Evolutionary conservation across 2,113 vertebrate genomes (phyloP).

Genomic region (Ophiodon elongatus): DNA sequence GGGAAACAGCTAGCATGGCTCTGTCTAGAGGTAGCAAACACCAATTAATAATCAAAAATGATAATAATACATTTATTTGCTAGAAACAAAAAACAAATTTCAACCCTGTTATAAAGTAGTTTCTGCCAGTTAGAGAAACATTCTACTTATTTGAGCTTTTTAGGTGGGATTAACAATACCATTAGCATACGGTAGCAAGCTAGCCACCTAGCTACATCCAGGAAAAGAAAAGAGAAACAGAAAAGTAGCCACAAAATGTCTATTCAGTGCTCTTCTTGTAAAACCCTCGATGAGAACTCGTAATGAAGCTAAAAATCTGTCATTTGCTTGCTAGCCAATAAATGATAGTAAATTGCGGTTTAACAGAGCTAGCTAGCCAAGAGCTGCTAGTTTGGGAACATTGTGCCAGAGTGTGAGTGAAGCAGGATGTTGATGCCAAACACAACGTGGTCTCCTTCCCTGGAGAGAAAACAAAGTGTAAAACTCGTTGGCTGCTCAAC

Average conservation of each 20-base stretch:
- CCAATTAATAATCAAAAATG: too few relatives aligned
- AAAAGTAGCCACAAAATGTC: not conserved
- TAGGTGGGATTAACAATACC: not conserved
- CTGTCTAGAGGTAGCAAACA: too few relatives aligned
- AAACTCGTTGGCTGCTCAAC: conserved; percentile 18
- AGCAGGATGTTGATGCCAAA: not conserved
- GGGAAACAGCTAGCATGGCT: too few relatives aligned
- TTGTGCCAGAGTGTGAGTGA: not conserved
- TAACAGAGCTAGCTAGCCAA: not conserved
- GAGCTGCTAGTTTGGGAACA: not conserved
- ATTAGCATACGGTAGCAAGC: not conserved
- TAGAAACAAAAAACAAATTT: not conserved
- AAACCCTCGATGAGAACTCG: not conserved
- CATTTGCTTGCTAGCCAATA: not conserved
- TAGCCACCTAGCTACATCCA: not conserved
- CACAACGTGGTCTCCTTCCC: not conserved
- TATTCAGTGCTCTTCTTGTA: not conserved
- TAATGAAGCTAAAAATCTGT: not conserved
- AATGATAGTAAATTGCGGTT: not conserved
- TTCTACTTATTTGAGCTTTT: not conserved
- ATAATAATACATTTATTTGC: not conserved
- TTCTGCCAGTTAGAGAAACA: not conserved
- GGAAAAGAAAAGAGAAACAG: not conserved
- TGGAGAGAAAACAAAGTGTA: conserved; percentile 11
- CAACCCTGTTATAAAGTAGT: not conserved